A percentile compares a stretch with the other conserved stretches of the same genome.
Evolutionary conservation across 2,113 vertebrate species (phyloP).

Genomic region (Gallinago jamesoni): DNA sequence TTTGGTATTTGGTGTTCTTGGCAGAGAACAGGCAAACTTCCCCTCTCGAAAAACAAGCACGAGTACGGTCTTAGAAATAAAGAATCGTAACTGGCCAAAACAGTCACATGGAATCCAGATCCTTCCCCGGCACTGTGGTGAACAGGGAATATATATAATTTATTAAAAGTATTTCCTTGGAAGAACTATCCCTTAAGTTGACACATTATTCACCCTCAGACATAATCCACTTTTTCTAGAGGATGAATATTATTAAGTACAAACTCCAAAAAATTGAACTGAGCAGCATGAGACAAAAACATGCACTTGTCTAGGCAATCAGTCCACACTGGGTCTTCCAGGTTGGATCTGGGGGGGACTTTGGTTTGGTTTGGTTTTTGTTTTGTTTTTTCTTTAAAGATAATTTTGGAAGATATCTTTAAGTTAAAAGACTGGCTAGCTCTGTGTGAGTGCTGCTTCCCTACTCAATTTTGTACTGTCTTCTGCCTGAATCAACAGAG

Average conservation of each 20-base stretch:
- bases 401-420: neutral
- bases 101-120: neutral
- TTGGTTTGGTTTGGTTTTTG: neutral
- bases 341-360: neutral
- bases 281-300: neutral
- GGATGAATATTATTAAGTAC: neutral
- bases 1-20: constrained; percentile 23
- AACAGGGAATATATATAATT: neutral
- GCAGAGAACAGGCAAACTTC: constrained; percentile 14
- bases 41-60: neutral
- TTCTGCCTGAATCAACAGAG: neutral
- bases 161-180: neutral
- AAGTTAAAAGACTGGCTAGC: neutral
- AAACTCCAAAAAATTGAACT: neutral
- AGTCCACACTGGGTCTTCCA: neutral
- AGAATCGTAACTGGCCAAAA: neutral
- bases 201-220: neutral
- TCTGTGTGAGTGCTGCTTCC: neutral
- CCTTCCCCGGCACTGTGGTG: neutral
- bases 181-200: neutral
- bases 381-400: neutral
- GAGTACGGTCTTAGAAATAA: neutral
- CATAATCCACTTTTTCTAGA: neutral
- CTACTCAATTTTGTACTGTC: neutral
- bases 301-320: accelerated